Evolutionary conservation across 2,113 vertebrate genomes (phyloP).

Genomic region (Chroicocephalus ridibundus): DNA sequence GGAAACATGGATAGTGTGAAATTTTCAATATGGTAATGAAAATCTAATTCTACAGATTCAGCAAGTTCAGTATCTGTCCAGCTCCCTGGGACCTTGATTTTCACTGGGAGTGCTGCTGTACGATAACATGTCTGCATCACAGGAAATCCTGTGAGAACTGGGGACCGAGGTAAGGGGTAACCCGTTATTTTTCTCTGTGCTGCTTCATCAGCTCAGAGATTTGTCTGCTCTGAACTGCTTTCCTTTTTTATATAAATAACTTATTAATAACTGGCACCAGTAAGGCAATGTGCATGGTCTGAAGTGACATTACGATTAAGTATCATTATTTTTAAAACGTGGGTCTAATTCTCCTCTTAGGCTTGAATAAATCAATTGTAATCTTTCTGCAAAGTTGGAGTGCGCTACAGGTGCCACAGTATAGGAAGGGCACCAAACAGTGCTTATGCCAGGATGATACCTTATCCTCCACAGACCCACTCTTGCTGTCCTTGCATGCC

Average conservation of each 20-base stretch:
- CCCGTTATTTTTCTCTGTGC: neutral
- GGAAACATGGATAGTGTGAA: fast-evolving
- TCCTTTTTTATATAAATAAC: neutral
- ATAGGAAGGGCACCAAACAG: neutral
- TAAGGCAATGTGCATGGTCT: neutral
- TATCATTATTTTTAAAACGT: neutral
- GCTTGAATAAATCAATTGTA: neutral
- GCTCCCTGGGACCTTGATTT: neutral
- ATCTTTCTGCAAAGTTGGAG: neutral
- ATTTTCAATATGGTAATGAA: neutral
- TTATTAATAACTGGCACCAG: neutral
- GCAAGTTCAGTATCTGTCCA: neutral
- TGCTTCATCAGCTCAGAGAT: neutral
- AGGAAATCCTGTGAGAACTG: neutral
- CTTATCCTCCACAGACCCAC: neutral
- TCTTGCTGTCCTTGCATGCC: neutral
- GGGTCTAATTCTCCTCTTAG: neutral
- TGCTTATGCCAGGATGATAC: neutral
- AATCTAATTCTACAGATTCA: neutral
- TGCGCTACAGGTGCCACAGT: neutral
- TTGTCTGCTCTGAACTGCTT: neutral
- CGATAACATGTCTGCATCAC: fast-evolving
- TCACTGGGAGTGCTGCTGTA: neutral
- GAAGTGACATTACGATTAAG: neutral
- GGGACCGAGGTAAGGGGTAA: neutral